Percentiles rank a stretch among this genome's conserved stretches.
These are phyloP conservation scores for Microcebus griseorufus DNA, from an alignment of 2,113 vertebrate genomes.

Conservation along the genomic window DNA sequence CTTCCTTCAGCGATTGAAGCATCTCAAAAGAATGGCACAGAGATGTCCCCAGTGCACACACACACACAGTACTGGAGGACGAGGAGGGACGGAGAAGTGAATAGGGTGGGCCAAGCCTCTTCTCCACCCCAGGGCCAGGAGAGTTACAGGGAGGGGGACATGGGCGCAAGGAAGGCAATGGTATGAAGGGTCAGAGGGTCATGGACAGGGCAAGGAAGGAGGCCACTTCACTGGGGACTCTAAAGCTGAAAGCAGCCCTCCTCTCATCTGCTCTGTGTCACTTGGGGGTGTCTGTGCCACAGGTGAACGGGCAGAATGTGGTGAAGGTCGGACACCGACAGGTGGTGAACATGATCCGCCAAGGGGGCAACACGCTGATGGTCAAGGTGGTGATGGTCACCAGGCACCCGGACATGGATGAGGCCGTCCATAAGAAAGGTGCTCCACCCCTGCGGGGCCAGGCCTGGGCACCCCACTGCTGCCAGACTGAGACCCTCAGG, in stretches of 20 bases:
- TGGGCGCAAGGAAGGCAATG: not conserved
- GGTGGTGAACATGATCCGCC: slow-evolving; percentile 97
- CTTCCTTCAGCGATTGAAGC: not conserved
- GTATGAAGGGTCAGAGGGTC: not conserved
- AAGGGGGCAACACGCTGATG: slow-evolving; percentile 95
- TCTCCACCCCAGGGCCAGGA: not conserved
- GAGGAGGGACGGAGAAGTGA: not conserved
- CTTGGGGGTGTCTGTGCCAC: not conserved
- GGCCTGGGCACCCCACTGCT: not conserved
- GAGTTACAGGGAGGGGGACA: not conserved
- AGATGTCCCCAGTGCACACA: not conserved
- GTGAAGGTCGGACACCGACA: slow-evolving; percentile 96
- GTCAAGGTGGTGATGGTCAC: slow-evolving; percentile 97
- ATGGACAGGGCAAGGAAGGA: not conserved
- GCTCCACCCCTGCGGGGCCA: not conserved
- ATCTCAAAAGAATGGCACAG: not conserved
- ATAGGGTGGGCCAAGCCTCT: not conserved
- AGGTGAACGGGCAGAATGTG: slow-evolving; percentile 96
- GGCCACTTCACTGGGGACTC: not conserved
- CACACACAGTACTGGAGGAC: not conserved
- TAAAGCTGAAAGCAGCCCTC: not conserved
- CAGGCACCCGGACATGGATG: slow-evolving; percentile 94
- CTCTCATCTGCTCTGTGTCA: not conserved
- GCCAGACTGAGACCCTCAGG: not conserved
- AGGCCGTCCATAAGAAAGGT: slow-evolving; percentile 94